These are phyloP conservation scores for Atopsyche davidsoni DNA, from an alignment of 1,140 invertebrate genomes.

Conservation along the genomic window DNA sequence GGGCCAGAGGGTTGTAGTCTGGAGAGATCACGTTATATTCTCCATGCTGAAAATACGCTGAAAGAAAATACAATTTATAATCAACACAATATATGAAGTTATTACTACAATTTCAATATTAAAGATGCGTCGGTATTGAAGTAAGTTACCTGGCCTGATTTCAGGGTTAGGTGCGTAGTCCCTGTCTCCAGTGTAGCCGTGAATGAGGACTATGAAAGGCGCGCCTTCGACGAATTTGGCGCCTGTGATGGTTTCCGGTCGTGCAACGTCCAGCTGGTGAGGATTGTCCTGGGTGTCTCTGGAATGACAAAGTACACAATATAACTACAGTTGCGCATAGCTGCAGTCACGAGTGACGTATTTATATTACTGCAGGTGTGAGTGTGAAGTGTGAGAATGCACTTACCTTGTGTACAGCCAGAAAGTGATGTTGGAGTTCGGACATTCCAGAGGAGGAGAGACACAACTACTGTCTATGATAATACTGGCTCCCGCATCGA, in stretches of 20 bases:
- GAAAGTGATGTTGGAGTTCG: constrained; percentile 53
- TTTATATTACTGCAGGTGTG: no score
- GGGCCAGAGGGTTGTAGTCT: constrained; percentile 52
- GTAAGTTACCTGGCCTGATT: constrained; percentile 49
- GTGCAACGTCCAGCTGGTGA: constrained; percentile 37
- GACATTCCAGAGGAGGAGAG: constrained; percentile 41
- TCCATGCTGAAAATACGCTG: constrained; percentile 49
- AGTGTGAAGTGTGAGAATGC: no score
- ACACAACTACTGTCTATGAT: no score
- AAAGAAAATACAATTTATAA: constrained; percentile 9
- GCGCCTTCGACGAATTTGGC: constrained; percentile 41
- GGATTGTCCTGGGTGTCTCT: constrained; percentile 45
- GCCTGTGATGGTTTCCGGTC: constrained; percentile 37
- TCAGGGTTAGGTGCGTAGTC: constrained; percentile 53
- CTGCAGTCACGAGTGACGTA: no score
- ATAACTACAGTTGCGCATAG: no score
- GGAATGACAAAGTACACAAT: no score
- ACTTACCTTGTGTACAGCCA: constrained; percentile 54
- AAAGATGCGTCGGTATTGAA: not conserved
- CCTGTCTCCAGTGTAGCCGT: constrained; percentile 53
- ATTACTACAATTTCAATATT: not conserved
- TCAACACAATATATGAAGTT: constrained; percentile 12
- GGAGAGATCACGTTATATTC: constrained; percentile 57
- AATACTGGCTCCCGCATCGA: no score
- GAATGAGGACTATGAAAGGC: constrained; percentile 47